Evolutionary conservation across 2,113 vertebrate genomes (phyloP), one percentile per base, ranked within the genome.

Genomic region (Rhegmatorhina hoffmannsi): DNA sequence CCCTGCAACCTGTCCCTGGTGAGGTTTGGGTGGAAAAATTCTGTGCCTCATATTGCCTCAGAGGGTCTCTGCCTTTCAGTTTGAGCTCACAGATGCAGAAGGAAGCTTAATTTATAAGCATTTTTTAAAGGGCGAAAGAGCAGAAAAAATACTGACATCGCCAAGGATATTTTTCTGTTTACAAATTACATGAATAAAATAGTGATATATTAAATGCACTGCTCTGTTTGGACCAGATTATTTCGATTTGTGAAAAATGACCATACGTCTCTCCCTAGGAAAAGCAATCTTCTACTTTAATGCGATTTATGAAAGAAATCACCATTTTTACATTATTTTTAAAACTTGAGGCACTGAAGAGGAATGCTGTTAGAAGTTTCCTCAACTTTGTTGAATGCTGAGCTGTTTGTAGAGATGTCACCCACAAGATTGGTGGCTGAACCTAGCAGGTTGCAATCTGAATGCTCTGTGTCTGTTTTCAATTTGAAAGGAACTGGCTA

Each of bases 331-430:
- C 89, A 92, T 96, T 97, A 97, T 96, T 84, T 83, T 79, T 87
- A 95, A 81, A 97, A 97, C 95, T 91, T 94, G 89, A 92, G 73
- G 66, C 92, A 97, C 80, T 87, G 72, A 88, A 77, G 82, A 94
- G 80, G 46, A n/a, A 96, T 96, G 96, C 88, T 90, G 72, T 81
- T 96, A 96, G 93, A 97, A 92, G 96, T 97, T 98, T 97, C 50
- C 40, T 93, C 92, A 98, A 96, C 95, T 98, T 97, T 95, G 75
- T 85, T 40, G 64, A 97, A 97, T 34, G 50, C 89, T 95, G 93
- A 94, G 82, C 95, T 97, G 97, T 97, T 97, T 96, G 89, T 76
- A 95, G 90, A 96, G 80, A 88, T 97, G 97, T 98, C 97, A 97
- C 94, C 87, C 88, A 91, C 78, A 97, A 97, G 96, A 97, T 74